phyloP scores from a whole-genome alignment of 2,113 vertebrate species.

The Ardeotis arabs region DNA sequence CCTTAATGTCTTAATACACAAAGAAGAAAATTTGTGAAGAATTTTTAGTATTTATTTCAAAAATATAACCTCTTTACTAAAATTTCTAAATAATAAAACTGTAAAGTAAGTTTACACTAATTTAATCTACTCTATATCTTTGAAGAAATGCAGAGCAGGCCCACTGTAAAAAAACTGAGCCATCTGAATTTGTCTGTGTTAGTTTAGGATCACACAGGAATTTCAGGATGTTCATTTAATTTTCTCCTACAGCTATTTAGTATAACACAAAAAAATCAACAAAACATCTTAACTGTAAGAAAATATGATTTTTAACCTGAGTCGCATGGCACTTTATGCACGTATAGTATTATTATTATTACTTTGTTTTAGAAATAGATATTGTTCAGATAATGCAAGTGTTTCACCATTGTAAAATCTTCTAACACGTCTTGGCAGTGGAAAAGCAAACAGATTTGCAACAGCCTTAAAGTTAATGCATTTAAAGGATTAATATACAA shows the following conservation, averaged over 20 bases:
- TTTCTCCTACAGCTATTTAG: not conserved
- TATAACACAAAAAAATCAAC: not conserved
- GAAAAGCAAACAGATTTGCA: not conserved
- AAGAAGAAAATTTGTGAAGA: not conserved
- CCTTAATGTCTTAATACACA: not conserved
- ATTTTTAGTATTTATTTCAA: not conserved
- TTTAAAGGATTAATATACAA: not conserved
- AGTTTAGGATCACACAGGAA: not conserved
- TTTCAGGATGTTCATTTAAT: rapidly evolving
- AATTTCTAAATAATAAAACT: not conserved
- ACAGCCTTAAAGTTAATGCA: not conserved
- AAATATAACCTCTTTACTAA: not conserved
- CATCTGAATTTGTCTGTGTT: not conserved
- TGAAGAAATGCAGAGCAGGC: not conserved
- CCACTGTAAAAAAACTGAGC: not conserved
- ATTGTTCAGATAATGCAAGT: not conserved
- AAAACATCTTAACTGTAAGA: not conserved
- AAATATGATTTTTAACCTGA: not conserved
- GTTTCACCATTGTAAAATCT: not conserved
- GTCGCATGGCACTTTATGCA: not conserved
- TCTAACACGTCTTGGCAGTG: not conserved
- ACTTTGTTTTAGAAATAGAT: not conserved
- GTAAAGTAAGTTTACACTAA: not conserved
- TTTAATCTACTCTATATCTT: not conserved
- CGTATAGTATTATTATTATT: not conserved